A percentile compares a stretch with the other conserved stretches of the same genome.
phyloP scores from a whole-genome alignment of 1,140 invertebrate genomes.

The Tetramorium alpestre region DNA sequence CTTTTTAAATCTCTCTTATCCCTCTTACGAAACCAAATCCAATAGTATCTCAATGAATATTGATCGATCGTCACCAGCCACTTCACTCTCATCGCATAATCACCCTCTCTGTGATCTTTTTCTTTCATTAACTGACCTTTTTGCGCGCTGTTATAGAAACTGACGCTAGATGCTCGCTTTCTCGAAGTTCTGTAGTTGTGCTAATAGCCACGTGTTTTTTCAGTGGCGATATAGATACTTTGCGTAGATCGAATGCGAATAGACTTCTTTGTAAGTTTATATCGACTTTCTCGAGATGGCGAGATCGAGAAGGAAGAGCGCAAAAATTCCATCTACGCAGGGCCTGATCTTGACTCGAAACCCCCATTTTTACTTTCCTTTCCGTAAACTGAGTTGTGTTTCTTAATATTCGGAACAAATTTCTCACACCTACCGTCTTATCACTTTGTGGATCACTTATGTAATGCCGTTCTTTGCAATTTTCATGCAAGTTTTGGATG shows the following conservation, averaged over 20 bases:
- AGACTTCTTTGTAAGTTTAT: background rate
- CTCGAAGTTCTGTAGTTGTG: conserved; percentile 78
- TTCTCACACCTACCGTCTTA: conserved; percentile 4
- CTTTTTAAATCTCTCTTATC: conserved; percentile 71
- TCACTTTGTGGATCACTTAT: conserved; percentile 68
- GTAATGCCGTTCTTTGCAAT: conserved; percentile 67
- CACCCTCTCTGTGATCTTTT: conserved; percentile 78
- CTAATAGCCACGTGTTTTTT: conserved; percentile 74
- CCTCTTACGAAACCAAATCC: conserved; percentile 57
- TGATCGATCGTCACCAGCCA: conserved; percentile 70
- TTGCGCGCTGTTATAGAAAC: conserved; percentile 78
- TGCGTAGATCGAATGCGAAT: conserved; percentile 64
- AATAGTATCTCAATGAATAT: conserved; percentile 68
- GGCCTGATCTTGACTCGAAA: conserved; percentile 28
- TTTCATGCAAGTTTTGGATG: conserved; percentile 73
- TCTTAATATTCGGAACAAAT: conserved; percentile 37
- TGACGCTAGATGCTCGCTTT: conserved; percentile 84
- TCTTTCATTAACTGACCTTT: conserved; percentile 81
- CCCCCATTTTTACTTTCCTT: background rate
- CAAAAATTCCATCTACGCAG: conserved; percentile 66
- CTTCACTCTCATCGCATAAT: conserved; percentile 78
- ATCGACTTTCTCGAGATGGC: conserved; percentile 1
- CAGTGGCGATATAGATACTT: conserved; percentile 66
- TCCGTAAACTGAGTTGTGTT: conserved; percentile 50
- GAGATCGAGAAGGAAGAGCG: background rate